A percentile compares a stretch with the other conserved stretches of the same genome.
phyloP scores from a whole-genome alignment of 2,888 invertebrate species.

The Leptarthrus brevirostris region DNA sequence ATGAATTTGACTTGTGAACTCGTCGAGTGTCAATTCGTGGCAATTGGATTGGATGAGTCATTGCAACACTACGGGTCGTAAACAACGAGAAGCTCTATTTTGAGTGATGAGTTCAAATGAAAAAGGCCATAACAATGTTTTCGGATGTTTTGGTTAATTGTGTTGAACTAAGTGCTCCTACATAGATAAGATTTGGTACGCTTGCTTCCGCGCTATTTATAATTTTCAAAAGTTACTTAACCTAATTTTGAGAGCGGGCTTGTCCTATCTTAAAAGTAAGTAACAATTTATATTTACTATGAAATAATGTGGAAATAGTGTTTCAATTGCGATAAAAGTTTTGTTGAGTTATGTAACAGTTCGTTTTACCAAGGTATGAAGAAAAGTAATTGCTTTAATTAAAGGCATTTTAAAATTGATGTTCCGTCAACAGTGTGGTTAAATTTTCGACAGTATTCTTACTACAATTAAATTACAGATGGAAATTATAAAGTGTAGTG shows the following conservation, averaged over 20 bases:
- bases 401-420: no score
- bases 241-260: background rate
- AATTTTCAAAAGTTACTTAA: background rate
- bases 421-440: no score
- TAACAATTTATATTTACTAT: no score
- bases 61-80: background rate
- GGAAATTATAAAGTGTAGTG: no score
- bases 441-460: no score
- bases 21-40: constrained; percentile 25
- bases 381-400: no score
- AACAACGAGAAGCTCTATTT: background rate
- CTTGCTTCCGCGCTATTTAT: background rate
- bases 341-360: no score
- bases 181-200: background rate
- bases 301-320: no score
- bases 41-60: constrained; percentile 34
- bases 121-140: constrained; percentile 3
- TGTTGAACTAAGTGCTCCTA: background rate
- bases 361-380: no score
- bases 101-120: constrained; percentile 6
- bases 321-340: no score
- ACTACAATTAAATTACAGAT: no score
- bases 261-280: no score
- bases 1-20: constrained; percentile 39
- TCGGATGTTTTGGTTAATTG: background rate